phyloP scores from a whole-genome alignment of 2,888 invertebrate species.

The Laspeyria flexula region DNA sequence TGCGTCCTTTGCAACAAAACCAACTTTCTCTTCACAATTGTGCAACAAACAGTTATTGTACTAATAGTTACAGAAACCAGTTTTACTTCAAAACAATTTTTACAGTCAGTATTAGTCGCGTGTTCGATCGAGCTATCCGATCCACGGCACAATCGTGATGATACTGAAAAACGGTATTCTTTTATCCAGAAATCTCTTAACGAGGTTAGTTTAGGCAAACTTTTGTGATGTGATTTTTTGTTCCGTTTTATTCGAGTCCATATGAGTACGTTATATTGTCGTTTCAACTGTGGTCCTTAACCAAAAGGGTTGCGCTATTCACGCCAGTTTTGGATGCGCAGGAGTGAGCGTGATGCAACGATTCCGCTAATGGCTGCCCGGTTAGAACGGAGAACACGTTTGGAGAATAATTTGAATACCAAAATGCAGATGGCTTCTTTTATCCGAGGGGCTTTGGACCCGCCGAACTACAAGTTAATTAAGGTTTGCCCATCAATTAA shows the following conservation, averaged over 20 bases:
- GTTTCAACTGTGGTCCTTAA: conserved; percentile 57
- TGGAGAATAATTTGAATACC: conserved; percentile 85
- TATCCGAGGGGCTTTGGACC: conserved; percentile 72
- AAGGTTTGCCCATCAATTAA: conserved; percentile 85
- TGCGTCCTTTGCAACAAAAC: conserved; percentile 60
- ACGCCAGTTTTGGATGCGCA: conserved; percentile 64
- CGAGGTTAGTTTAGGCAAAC: conserved; percentile 86
- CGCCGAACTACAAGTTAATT: conserved; percentile 84
- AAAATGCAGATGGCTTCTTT: conserved; percentile 85
- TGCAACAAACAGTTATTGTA: conserved; percentile 60
- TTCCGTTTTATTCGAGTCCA: conserved; percentile 77
- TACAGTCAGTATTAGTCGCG: conserved; percentile 63
- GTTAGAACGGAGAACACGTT: conserved; percentile 79
- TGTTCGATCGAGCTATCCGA: conserved; percentile 79
- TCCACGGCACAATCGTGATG: conserved; percentile 81
- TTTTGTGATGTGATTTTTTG: conserved; percentile 83
- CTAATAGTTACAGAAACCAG: conserved; percentile 38
- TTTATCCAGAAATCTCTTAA: conserved; percentile 85
- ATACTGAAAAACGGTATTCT: conserved; percentile 85
- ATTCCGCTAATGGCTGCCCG: conserved; percentile 61
- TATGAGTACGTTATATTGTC: conserved; percentile 81
- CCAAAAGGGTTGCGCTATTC: conserved; percentile 73
- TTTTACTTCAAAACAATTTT: conserved; percentile 48
- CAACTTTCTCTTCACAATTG: conserved; percentile 74
- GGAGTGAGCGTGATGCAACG: conserved; percentile 80